Evolutionary conservation across 2,113 vertebrate species (phyloP).

Genomic region (Origma solitaria): DNA sequence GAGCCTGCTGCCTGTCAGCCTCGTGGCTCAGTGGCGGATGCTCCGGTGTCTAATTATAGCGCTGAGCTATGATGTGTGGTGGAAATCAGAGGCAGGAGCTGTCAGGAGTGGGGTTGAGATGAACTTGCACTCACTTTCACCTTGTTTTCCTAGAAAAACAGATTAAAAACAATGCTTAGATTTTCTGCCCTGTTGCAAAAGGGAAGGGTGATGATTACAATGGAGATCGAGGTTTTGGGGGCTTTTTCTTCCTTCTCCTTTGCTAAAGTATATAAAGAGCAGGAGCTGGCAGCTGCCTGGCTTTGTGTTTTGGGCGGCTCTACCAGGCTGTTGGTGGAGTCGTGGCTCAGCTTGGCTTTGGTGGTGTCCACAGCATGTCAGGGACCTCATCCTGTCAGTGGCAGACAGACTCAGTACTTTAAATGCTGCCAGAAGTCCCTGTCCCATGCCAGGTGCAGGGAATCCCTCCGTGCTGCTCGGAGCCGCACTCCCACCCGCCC

Average conservation of each 20-base stretch:
- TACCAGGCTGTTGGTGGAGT: neutral
- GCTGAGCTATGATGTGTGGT: neutral
- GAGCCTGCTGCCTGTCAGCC: neutral
- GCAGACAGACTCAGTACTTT: neutral
- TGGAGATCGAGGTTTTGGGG: neutral
- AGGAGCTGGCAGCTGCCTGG: neutral
- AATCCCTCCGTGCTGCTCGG: neutral
- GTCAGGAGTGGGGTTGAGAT: neutral
- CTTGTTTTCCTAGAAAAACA: neutral
- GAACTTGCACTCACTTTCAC: neutral
- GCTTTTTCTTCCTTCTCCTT: neutral
- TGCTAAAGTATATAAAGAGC: neutral
- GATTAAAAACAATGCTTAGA: neutral
- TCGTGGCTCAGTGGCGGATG: neutral
- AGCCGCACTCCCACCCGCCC: accelerated
- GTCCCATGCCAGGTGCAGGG: accelerated
- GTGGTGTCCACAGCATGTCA: neutral
- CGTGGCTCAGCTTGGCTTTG: neutral
- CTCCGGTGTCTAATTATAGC: slow-evolving; percentile 46
- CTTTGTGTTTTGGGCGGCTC: neutral
- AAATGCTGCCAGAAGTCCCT: neutral
- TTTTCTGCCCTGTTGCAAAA: neutral
- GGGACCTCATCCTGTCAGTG: accelerated
- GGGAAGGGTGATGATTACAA: neutral
- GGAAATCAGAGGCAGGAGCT: slow-evolving; percentile 12